Evolutionary conservation across 2,888 invertebrate genomes (phyloP).

Genomic region (Cactoblastis cactorum): DNA sequence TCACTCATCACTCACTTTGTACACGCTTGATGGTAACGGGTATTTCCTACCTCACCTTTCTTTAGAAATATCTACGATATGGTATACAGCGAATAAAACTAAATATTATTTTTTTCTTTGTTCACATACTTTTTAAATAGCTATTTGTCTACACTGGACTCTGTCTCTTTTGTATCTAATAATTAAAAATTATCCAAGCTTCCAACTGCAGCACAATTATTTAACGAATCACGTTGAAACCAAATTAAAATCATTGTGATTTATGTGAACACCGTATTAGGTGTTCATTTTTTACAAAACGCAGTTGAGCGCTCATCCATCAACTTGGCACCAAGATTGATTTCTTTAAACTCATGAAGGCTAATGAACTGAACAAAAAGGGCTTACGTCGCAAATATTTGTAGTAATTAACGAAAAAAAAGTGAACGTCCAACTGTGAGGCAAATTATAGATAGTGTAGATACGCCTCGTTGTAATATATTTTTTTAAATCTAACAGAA

Average conservation of each 20-base stretch:
- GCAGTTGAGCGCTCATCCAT: constrained; percentile 27
- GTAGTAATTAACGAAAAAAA: constrained; percentile 33
- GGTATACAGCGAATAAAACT: too few species aligned
- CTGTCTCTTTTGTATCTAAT: too few species aligned
- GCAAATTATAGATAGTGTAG: not conserved
- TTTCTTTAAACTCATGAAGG: constrained; percentile 35
- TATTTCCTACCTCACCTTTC: too few species aligned
- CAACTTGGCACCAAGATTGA: constrained; percentile 31
- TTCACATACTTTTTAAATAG: too few species aligned
- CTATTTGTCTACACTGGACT: too few species aligned
- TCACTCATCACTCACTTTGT: too few species aligned
- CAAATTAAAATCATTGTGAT: constrained; percentile 13
- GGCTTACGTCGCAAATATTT: constrained; percentile 37
- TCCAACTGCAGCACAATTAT: not conserved
- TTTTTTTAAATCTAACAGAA: too few species aligned
- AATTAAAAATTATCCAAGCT: too few species aligned
- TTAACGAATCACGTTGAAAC: not conserved
- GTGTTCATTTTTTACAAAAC: constrained; percentile 19
- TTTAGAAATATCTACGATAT: too few species aligned
- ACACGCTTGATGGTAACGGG: too few species aligned
- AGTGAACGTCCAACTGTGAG: not conserved
- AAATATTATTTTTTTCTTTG: too few species aligned
- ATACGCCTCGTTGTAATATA: not conserved
- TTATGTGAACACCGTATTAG: constrained; percentile 13
- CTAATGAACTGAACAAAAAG: constrained; percentile 37